Percentiles rank a stretch among this genome's conserved stretches.
Conservation (phyloP, 2,888 invertebrate genomes). For the Mongoloraphidia duomilia region DNA sequence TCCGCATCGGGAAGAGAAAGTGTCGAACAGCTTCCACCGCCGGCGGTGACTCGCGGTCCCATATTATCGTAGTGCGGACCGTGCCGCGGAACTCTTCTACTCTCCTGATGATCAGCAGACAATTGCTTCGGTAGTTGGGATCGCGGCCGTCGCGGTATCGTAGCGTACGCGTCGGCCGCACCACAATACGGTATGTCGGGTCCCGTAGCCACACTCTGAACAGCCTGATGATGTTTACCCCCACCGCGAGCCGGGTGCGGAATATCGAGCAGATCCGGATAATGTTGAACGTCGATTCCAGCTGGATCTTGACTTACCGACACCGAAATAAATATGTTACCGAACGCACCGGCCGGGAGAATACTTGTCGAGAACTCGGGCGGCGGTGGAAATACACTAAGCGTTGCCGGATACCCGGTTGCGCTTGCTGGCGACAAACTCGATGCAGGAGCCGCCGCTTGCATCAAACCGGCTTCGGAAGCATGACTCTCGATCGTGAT, state of each 20-base stretch:
- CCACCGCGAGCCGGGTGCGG: constrained; percentile 35
- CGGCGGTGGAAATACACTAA: constrained; percentile 37
- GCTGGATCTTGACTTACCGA: constrained; percentile 59
- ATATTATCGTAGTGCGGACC: constrained; percentile 72
- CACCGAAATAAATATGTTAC: constrained; percentile 76
- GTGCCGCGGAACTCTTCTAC: background rate
- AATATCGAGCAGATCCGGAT: constrained; percentile 67
- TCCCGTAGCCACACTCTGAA: constrained; percentile 29
- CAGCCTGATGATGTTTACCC: constrained; percentile 6
- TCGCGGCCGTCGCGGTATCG: constrained; percentile 34
- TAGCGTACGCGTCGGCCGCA: constrained; percentile 30
- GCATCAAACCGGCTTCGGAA: constrained; percentile 12
- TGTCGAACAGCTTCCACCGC: constrained; percentile 59
- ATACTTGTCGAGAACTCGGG: constrained; percentile 42
- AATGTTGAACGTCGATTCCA: constrained; percentile 46
- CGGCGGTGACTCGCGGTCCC: constrained; percentile 78
- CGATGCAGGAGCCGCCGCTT: constrained; percentile 14
- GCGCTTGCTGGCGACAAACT: constrained; percentile 18
- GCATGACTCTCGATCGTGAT: constrained; percentile 37
- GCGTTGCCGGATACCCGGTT: constrained; percentile 29
- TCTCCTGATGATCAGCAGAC: constrained; percentile 30
- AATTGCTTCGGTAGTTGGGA: constrained; percentile 20
- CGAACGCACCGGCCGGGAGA: constrained; percentile 41
- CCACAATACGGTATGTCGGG: constrained; percentile 19
- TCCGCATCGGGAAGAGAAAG: constrained; percentile 62